Conservation (phyloP, 2,888 invertebrate genomes). For the Cylloceria caligata region DNA sequence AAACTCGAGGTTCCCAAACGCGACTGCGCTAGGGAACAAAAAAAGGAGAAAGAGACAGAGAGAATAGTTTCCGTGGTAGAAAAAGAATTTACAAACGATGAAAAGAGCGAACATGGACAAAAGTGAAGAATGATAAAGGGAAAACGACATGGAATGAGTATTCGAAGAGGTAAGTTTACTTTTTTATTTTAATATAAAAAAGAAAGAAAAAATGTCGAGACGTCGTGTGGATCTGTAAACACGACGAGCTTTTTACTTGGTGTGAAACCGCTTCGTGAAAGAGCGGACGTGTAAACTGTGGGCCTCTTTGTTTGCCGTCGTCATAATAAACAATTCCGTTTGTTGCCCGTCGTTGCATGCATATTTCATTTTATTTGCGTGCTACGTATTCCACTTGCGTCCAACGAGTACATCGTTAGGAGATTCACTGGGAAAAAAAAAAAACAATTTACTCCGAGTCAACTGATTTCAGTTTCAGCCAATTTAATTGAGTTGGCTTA, state of each 20-base stretch:
- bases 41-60: not conserved
- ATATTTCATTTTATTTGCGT: conserved; percentile 65
- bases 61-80: conserved; percentile 27
- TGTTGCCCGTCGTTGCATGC: conserved; percentile 60
- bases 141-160: conserved; percentile 51
- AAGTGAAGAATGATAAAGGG: conserved; percentile 34
- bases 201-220: conserved; percentile 38
- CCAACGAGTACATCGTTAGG: conserved; percentile 35
- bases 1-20: not conserved
- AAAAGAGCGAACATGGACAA: conserved; percentile 17
- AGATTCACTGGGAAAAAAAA: not conserved
- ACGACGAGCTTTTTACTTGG: conserved; percentile 33
- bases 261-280: conserved; percentile 52
- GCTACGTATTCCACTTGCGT: conserved; percentile 14
- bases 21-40: not conserved
- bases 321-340: conserved; percentile 70
- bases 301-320: conserved; percentile 60
- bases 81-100: conserved; percentile 42
- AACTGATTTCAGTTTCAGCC: too few relatives aligned
- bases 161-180: conserved; percentile 39
- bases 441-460: too few relatives aligned
- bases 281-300: conserved; percentile 54
- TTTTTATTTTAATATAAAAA: not conserved
- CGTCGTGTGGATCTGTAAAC: conserved; percentile 37
- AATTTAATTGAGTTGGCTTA: too few relatives aligned